Conservation (phyloP, 2,888 invertebrate species). For the Arenicola marina region DNA sequence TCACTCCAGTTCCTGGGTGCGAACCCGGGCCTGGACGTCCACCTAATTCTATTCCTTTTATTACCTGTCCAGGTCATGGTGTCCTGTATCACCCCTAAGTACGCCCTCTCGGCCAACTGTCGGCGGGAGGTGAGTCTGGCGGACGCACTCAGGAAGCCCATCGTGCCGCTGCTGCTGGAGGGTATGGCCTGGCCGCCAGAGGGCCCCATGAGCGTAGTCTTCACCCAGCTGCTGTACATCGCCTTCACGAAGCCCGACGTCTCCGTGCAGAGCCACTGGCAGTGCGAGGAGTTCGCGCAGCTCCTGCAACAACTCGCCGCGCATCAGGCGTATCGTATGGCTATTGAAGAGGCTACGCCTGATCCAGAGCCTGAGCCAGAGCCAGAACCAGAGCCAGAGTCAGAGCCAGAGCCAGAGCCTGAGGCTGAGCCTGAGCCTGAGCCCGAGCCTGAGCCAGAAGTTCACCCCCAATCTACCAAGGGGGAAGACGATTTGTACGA, state of each 20-base stretch:
- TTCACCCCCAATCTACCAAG: no score
- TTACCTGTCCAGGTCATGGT: conserved; percentile 39
- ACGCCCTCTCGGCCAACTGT: conserved; percentile 55
- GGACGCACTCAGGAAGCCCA: no score
- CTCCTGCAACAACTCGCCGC: conserved; percentile 10
- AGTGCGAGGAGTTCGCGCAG: conserved; percentile 18
- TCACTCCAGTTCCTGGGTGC: neutral
- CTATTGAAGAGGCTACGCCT: no score
- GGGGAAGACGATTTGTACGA: no score
- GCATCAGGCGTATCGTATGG: neutral
- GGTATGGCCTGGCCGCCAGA: conserved; percentile 54
- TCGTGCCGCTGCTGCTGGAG: conserved; percentile 54
- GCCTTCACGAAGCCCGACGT: conserved; percentile 39
- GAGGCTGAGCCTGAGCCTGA: no score
- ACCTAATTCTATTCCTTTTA: conserved; percentile 31
- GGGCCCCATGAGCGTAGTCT: no score
- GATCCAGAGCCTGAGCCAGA: no score
- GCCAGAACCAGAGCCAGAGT: no score
- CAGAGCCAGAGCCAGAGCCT: no score
- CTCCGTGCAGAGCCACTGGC: conserved; percentile 13
- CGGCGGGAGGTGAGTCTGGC: conserved; percentile 52
- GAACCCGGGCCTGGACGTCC: conserved; percentile 36
- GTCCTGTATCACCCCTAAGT: conserved; percentile 54
- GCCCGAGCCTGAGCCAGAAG: no score
- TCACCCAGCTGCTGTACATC: conserved; percentile 52